Base-by-base conservation (phyloP, 2,888 invertebrate genomes). In the Brachypalpus laphriformis region DNA sequence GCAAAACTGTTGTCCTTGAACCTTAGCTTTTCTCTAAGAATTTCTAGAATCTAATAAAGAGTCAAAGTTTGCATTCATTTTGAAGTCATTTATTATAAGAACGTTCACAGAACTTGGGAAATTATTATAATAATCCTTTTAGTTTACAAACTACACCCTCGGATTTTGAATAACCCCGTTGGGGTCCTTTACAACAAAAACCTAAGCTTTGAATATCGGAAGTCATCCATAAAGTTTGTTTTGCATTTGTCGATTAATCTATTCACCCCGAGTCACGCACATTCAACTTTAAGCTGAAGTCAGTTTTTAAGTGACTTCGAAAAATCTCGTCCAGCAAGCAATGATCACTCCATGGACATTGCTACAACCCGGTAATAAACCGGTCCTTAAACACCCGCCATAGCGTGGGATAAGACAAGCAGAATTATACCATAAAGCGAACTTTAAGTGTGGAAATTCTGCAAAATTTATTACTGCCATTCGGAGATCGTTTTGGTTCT, bases 361-460 rank as follows among this genome's bases (percentile, higher is more conserved):
- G 57, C 51, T 42, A 76, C 66, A 31, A 68, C 45, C 57, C 51
- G 63, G 47, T 56, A 63, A 70, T 78, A 78, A 71, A 71, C 37
- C 54, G 70, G 78, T 78, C 71, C 78, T 78, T 78, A 71, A 78
- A 63, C 71, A 78, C 56, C 16, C 16, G 20, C 45, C 54, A 37
- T 61, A 31, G 42, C 47, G 40, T 8, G 56, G 56, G 54, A 78
- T 70, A 63, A 70, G 63, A 78, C 70, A 70, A 63, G 63, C 54
- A 28, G 14, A 70, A 78, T 54, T 40, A 45, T 70, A 42, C 61
- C 78, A 63, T 78, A 78, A 78, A 78, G 78, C 63, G 37, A 70
- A 51, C 70, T 78, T 78, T 78, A 78, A 78, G 61, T 78, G 78
- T 71, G 47, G 71, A 71, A 78, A 70, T 78, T 71, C 57, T 63